These are phyloP conservation scores for Neuroscelio doddi DNA, from an alignment of 2,888 invertebrate genomes.

Conservation along the genomic window DNA sequence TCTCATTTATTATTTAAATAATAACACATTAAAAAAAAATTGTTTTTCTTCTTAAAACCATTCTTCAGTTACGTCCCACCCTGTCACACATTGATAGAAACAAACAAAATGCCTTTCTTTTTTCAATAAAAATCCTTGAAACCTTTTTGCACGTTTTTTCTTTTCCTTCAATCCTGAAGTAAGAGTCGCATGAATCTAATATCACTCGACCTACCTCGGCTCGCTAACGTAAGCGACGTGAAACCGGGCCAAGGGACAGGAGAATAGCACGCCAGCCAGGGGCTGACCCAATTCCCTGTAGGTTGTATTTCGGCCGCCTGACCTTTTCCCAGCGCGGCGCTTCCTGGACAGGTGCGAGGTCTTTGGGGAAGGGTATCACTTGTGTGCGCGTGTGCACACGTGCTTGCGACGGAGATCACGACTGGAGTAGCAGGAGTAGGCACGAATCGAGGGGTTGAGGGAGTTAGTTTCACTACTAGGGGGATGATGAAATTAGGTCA, in stretches of 20 bases:
- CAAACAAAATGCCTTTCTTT: too few species aligned
- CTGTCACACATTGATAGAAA: too few species aligned
- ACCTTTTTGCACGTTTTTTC: too few species aligned
- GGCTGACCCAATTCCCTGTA: constrained; percentile 59
- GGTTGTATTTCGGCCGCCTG: constrained; percentile 58
- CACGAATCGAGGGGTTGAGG: constrained; percentile 32
- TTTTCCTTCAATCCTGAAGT: too few species aligned
- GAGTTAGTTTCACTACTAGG: neutral
- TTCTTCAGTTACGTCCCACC: too few species aligned
- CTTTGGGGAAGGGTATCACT: too few species aligned
- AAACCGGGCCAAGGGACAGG: neutral
- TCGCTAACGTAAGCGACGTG: neutral
- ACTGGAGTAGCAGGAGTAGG: constrained; percentile 34
- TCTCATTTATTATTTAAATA: too few species aligned
- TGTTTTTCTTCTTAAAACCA: too few species aligned
- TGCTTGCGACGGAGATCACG: constrained; percentile 40
- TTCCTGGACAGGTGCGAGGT: neutral
- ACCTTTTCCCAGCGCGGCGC: constrained; percentile 54
- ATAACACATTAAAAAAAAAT: too few species aligned
- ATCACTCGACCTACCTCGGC: neutral
- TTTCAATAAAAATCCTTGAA: too few species aligned
- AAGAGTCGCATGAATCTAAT: neutral
- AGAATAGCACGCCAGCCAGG: constrained; percentile 40
- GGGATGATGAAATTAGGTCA: constrained; percentile 59
- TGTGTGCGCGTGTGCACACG: constrained; percentile 24